phyloP scores from a whole-genome alignment of 2,797 vertebrate genomes.

The Apodemus agrarius region DNA sequence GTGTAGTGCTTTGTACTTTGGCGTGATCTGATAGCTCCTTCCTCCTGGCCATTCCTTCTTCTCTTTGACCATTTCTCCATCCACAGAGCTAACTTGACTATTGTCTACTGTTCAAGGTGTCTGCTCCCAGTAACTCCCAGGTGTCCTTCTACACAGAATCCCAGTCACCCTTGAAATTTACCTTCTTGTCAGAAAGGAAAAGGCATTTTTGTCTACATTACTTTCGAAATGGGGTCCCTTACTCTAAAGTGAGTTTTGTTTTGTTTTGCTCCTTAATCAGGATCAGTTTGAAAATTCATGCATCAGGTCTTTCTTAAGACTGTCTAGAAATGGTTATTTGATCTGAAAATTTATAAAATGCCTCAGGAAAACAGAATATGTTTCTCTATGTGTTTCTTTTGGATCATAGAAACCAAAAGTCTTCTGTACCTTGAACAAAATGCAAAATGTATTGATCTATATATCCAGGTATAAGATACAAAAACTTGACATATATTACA shows the following conservation, averaged over 20 bases:
- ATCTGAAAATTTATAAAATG: neutral
- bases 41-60: neutral
- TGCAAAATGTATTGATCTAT: neutral
- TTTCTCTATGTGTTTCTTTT: neutral
- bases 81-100: neutral
- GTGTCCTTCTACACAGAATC: neutral
- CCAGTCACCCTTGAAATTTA: neutral
- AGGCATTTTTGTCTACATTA: neutral
- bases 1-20: neutral
- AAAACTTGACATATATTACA: no score
- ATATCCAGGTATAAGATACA: neutral
- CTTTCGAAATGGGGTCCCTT: neutral
- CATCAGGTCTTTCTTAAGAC: neutral
- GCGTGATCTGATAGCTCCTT: neutral
- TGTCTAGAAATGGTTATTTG: conserved; percentile 18
- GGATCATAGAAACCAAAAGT: neutral
- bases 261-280: neutral
- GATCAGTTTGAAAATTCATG: conserved; percentile 38
- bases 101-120: neutral
- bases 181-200: neutral
- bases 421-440: neutral
- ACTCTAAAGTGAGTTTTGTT: conserved; percentile 2
- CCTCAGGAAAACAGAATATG: neutral
- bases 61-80: neutral
- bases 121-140: neutral